Conservation (phyloP, 2,113 vertebrate species). For the Trichomycterus rosablanca region DNA sequence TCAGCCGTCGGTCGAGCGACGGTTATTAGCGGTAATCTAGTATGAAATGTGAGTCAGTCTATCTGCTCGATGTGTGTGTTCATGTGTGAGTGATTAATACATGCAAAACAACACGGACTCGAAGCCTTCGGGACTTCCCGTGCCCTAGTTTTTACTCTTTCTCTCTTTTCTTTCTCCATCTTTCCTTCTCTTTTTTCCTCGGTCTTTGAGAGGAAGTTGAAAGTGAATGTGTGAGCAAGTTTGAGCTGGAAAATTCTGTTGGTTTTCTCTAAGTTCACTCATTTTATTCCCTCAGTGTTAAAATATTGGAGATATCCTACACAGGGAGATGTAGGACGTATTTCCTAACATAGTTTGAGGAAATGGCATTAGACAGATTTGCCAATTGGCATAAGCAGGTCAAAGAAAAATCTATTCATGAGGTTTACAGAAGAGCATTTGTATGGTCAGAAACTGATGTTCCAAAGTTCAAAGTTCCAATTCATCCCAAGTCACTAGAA, state of each 20-base stretch:
- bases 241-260: background rate
- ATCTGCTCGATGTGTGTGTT: slow-evolving; percentile 17
- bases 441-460: no score
- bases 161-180: slow-evolving; percentile 23
- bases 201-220: slow-evolving; percentile 30
- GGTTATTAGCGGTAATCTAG: slow-evolving; percentile 16
- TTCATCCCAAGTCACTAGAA: no score
- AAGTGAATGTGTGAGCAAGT: slow-evolving; percentile 23
- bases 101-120: slow-evolving; percentile 64
- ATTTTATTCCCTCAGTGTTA: no score
- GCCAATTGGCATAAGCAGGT: no score
- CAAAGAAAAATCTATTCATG: no score
- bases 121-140: slow-evolving; percentile 67
- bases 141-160: slow-evolving; percentile 63
- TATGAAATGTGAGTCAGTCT: slow-evolving; percentile 24
- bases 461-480: no score
- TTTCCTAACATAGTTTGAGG: no score
- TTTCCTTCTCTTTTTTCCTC: slow-evolving; percentile 23
- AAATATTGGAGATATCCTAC: no score
- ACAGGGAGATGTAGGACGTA: no score
- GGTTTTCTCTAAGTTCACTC: no score
- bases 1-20: background rate
- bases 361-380: no score
- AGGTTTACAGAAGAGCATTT: no score
- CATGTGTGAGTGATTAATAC: slow-evolving; percentile 56